phyloP scores from a whole-genome alignment of 2,797 vertebrate species.

The Anableps anableps region DNA sequence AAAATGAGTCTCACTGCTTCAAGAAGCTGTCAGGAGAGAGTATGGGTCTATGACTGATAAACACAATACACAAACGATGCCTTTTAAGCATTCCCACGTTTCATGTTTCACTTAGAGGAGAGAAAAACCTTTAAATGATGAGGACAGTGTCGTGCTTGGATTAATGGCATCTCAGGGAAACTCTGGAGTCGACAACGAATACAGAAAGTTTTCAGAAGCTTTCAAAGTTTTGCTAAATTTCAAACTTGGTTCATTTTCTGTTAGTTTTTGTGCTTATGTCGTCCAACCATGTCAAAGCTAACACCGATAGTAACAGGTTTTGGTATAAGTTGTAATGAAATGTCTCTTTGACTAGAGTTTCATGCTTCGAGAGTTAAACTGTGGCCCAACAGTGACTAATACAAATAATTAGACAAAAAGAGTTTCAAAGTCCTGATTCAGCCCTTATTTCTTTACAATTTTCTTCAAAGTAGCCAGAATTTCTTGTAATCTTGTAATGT shows the following conservation, averaged over 20 bases:
- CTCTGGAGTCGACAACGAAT: background rate
- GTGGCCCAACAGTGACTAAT: too few relatives aligned
- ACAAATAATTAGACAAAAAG: background rate
- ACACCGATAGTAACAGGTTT: background rate
- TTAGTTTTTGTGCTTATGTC: background rate
- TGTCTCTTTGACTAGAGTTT: background rate
- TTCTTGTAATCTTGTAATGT: background rate
- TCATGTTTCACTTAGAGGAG: slow-evolving; percentile 31
- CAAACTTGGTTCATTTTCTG: background rate
- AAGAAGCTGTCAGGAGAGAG: slow-evolving; percentile 26
- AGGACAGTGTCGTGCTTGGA: slow-evolving; percentile 22
- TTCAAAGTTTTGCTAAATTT: background rate
- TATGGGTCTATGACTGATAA: slow-evolving; percentile 37
- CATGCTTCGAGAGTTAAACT: background rate
- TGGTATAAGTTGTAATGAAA: background rate
- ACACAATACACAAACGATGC: slow-evolving; percentile 31
- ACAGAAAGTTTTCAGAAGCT: slow-evolving; percentile 1
- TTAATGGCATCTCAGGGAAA: slow-evolving; percentile 28
- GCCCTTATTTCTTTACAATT: background rate
- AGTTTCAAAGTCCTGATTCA: background rate
- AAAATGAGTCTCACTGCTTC: slow-evolving; percentile 40
- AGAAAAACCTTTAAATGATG: slow-evolving; percentile 16
- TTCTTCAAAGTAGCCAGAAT: background rate
- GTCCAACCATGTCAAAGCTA: background rate
- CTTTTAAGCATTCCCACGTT: slow-evolving; percentile 17